Evolutionary conservation across 2,888 invertebrate species (phyloP).

Genomic region (Tenthredo notha): DNA sequence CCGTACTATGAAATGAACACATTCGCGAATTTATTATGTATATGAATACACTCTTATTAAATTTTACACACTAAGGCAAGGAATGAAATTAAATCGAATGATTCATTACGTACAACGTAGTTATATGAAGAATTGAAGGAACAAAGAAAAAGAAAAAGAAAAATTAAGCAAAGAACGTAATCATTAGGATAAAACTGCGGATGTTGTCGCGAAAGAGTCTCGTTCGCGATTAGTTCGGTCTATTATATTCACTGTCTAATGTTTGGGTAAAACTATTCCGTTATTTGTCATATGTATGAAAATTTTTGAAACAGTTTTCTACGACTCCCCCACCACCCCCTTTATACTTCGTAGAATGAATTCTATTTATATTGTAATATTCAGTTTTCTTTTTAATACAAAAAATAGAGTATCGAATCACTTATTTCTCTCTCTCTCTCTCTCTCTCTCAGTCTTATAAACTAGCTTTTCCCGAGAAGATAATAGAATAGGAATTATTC

Average conservation of each 20-base stretch:
- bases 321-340: background rate
- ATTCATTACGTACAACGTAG: background rate
- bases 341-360: background rate
- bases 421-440: background rate
- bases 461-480: background rate
- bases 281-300: background rate
- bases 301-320: background rate
- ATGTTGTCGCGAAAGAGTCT: background rate
- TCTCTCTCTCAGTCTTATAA: background rate
- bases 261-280: background rate
- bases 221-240: background rate
- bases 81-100: background rate
- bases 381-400: background rate
- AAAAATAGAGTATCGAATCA: background rate
- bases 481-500: background rate
- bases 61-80: background rate
- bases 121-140: background rate
- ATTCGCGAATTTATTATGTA: background rate
- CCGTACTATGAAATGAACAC: background rate
- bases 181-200: background rate
- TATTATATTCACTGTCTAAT: background rate
- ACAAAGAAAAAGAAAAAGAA: too few species aligned
- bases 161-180: background rate
- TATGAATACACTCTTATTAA: background rate
- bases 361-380: background rate